Base-by-base conservation (phyloP, 2,113 vertebrate species). In the Ammodytes marinus region DNA sequence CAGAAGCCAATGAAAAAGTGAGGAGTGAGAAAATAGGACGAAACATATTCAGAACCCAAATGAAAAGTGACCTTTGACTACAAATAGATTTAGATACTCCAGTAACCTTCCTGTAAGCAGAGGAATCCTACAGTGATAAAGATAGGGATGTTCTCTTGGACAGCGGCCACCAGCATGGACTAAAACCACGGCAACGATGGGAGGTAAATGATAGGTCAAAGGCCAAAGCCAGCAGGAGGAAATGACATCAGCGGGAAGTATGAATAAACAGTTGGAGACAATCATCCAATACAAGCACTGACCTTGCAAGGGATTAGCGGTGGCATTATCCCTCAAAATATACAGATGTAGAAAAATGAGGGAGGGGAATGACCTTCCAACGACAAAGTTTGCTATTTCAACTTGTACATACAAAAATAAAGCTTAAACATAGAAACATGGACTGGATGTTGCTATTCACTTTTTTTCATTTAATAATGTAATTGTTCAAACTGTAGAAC, bases 201-300 rank as follows among this genome's bases (percentile, higher is more conserved):
- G 92, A 77, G 92, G 93, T 90, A 93, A 93, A 93, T 92, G 92
- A 94, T 88, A 89, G 93, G 93, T 94, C 93, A 92, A 77, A 84
- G 81, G 89, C 89, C 59, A 69, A 50, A 75, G 74, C 53, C 85
- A 85, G 92, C 89, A 79, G 89, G 90, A 92, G 92, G 92, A 94
- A 94, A 93, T 93, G 90, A 91, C 91, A 94, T 94, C 90, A 81
- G 93, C 89, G 79, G 92, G 93, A 91, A 85, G 86, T 91, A 92
- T 93, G 93, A 94, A 94, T 94, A 94, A 94, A 92, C 93, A 92
- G 91, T 92, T 91, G 93, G 92, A 82, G 77, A 91, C 91, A 92
- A 93, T 91, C 88, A 88, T 84, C 83, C 81, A 82, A 90, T 90
- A 92, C 92, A 92, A 92, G 88, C 65, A 53, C 55, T 94, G 93